phyloP scores from a whole-genome alignment of 2,113 vertebrate genomes.

The Copsychus sechellarum region DNA sequence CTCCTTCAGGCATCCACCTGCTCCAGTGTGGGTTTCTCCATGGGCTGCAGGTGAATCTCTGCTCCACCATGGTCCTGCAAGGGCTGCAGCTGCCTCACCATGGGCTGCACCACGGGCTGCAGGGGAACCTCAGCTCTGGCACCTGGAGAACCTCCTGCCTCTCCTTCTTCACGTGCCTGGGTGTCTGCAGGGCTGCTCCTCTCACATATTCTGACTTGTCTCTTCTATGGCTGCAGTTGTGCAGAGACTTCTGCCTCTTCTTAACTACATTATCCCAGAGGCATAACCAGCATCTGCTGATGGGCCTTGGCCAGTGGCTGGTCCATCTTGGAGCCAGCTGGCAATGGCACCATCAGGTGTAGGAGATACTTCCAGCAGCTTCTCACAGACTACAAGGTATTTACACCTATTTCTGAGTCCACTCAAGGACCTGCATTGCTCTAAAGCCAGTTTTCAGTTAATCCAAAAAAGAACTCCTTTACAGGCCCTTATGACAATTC shows the following conservation, averaged over 20 bases:
- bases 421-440: not conserved
- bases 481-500: not conserved
- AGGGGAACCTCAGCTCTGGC: not conserved
- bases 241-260: not conserved
- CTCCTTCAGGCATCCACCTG: not conserved
- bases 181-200: not conserved
- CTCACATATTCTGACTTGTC: not conserved
- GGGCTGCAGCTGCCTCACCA: not conserved
- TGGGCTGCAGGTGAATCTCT: not conserved
- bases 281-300: not conserved
- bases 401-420: not conserved
- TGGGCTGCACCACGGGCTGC: accelerated
- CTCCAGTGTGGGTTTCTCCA: not conserved
- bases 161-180: not conserved
- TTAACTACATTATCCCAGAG: not conserved
- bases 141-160: not conserved
- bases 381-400: not conserved
- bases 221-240: not conserved
- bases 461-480: not conserved
- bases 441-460: not conserved
- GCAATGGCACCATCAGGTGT: accelerated
- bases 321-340: not conserved
- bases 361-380: not conserved
- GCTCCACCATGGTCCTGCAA: no score
- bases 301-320: not conserved